phyloP scores from a whole-genome alignment of 2,113 vertebrate species.

The Dipodomys merriami region DNA sequence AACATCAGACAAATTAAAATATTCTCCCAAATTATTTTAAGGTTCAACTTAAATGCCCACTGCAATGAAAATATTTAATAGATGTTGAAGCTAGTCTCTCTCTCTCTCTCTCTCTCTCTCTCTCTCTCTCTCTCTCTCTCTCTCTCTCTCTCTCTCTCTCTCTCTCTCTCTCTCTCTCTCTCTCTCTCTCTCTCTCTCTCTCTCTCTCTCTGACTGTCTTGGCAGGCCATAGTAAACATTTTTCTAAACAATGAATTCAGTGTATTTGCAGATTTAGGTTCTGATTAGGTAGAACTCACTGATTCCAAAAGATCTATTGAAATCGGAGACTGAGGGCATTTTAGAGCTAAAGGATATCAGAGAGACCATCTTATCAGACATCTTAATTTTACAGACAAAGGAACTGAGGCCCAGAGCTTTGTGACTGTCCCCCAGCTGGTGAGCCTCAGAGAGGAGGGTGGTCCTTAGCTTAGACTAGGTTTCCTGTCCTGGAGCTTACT shows the following conservation, averaged over 20 bases:
- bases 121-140: too few species aligned
- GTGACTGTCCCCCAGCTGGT: not conserved
- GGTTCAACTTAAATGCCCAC: not conserved
- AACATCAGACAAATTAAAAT: not conserved
- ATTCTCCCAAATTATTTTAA: constrained; percentile 17
- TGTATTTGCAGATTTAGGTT: constrained; percentile 40
- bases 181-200: too few species aligned
- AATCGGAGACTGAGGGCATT: not conserved
- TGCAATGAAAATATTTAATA: not conserved
- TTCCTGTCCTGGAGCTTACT: not conserved
- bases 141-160: too few species aligned
- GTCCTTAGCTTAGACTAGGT: not conserved
- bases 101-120: not conserved
- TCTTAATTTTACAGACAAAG: not conserved
- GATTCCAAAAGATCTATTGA: not conserved
- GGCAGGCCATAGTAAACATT: not conserved
- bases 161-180: not conserved
- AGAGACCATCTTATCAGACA: not conserved
- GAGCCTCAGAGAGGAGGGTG: not conserved
- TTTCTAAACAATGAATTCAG: constrained; percentile 8
- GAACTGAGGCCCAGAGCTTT: not conserved
- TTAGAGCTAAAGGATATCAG: not conserved
- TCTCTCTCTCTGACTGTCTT: not conserved
- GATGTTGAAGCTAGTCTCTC: not conserved
- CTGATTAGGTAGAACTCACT: constrained; percentile 5